Evolutionary conservation across 2,888 invertebrate species (phyloP), one percentile per base, ranked within the genome.

Genomic region (Cantharis flavilabris): DNA sequence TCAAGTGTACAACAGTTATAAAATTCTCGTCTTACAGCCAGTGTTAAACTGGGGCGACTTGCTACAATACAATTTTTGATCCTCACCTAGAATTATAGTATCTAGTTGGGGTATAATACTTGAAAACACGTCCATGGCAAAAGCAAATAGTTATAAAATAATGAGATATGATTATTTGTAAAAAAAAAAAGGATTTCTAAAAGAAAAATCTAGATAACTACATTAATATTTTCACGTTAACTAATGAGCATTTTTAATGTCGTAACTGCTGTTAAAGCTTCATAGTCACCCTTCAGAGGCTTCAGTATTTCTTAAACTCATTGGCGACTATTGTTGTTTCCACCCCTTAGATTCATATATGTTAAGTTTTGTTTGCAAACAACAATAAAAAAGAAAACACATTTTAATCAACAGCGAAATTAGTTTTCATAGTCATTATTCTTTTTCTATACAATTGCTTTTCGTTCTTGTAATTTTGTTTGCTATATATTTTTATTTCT

Each of bases 71-170:
- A 49, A 49, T 49, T 49, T 87, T 86, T 87, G 86, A 87, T 87
- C 86, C 86, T 83, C 84, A 84, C 84, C 85, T 86, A 86, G 84
- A 84, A 84, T 86, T 49, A 49, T 86, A 85, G 85, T 85, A 84
- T 86, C 84, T 86, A 85, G 87, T 86, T 86, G 86, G 84, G 83
- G 85, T 87, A 87, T 86, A 86, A 88, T 87, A 87, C 87, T 87
- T 85, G 86, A 86, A 87, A 87, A 87, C 86, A 86, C 85, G 86
- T 72, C 72, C 86, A 85, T 82, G 81, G 81, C 83, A 81, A 81
- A 82, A 80, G 82, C 81, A 81, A 82, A 73, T 71, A 76, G 76
- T 49, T 49, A 49, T 49, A 49, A 49, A 49, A 49, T 49, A 49
- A 49, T 49, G 49, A 49, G 49, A 49, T 49, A 49, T 49, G 49